These are phyloP conservation scores for Busseola fusca DNA, from an alignment of 2,888 invertebrate genomes.

Conservation along the genomic window DNA sequence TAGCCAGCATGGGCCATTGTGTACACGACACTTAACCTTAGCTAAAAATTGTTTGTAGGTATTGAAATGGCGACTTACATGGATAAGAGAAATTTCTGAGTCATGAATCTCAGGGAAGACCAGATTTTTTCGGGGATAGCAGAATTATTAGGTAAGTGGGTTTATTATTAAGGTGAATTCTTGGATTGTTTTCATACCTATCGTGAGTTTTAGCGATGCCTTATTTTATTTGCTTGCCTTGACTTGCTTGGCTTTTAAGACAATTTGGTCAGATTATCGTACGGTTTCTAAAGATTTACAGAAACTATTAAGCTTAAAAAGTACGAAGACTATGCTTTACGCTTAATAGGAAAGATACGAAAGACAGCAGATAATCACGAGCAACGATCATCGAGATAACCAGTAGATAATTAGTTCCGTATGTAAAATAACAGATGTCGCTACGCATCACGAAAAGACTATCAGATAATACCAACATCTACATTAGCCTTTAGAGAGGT, in stretches of 20 bases:
- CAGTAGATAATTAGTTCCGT: background rate
- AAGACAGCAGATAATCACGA: background rate
- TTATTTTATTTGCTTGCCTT: background rate
- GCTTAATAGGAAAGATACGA: background rate
- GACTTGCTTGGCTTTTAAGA: background rate
- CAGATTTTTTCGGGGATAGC: background rate
- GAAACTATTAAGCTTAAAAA: background rate
- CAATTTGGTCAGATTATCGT: background rate
- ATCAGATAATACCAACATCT: background rate
- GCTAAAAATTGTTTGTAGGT: slow-evolving; percentile 7
- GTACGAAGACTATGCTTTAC: background rate
- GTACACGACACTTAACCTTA: slow-evolving; percentile 14
- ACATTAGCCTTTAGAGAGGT: background rate
- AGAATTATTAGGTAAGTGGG: background rate
- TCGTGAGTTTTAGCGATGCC: background rate
- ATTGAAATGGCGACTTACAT: background rate
- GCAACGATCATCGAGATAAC: slow-evolving; percentile 8
- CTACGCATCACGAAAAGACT: background rate
- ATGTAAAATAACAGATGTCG: slow-evolving; percentile 41
- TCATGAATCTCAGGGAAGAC: background rate
- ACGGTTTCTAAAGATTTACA: background rate
- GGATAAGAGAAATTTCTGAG: slow-evolving; percentile 1
- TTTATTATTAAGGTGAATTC: background rate
- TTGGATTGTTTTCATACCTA: background rate
- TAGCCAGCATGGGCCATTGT: slow-evolving; percentile 37